phyloP scores from a whole-genome alignment of 2,797 vertebrate species.

The Acridotheres tristis region DNA sequence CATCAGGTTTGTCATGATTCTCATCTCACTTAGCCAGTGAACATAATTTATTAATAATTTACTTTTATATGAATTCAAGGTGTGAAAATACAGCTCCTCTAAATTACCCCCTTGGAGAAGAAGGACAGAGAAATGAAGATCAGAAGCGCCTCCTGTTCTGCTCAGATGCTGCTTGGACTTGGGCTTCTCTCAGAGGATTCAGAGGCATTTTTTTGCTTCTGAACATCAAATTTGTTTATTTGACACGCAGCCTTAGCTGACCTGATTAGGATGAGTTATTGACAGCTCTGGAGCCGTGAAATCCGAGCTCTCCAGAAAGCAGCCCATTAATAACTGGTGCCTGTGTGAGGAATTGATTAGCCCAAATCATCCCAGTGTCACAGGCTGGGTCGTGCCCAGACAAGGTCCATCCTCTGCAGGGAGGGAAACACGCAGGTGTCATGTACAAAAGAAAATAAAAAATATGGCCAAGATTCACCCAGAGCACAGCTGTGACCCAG shows the following conservation, averaged over 20 bases:
- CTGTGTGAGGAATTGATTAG: not conserved
- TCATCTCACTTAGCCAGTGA: not conserved
- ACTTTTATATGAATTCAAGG: not conserved
- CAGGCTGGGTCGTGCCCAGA: not conserved
- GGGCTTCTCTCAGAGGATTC: not conserved
- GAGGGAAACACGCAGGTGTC: not conserved
- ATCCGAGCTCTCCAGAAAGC: not conserved
- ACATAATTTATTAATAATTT: not conserved
- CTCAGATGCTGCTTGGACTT: not conserved
- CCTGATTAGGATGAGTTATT: not conserved
- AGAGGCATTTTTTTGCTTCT: not conserved
- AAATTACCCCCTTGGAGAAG: not conserved
- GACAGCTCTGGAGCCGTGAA: not conserved
- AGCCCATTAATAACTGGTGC: not conserved
- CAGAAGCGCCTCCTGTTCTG: not conserved
- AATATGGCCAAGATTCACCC: not conserved
- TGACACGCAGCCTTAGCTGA: fast-evolving
- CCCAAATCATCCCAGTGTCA: not conserved
- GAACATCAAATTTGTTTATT: not conserved
- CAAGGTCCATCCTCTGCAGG: not conserved
- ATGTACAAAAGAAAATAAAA: fast-evolving
- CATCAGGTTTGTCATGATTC: not conserved
- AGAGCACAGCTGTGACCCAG: not conserved
- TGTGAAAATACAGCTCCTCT: not conserved
- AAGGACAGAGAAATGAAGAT: not conserved